Base-by-base conservation (phyloP, 1,140 invertebrate species). In the Drosophila bocki region DNA sequence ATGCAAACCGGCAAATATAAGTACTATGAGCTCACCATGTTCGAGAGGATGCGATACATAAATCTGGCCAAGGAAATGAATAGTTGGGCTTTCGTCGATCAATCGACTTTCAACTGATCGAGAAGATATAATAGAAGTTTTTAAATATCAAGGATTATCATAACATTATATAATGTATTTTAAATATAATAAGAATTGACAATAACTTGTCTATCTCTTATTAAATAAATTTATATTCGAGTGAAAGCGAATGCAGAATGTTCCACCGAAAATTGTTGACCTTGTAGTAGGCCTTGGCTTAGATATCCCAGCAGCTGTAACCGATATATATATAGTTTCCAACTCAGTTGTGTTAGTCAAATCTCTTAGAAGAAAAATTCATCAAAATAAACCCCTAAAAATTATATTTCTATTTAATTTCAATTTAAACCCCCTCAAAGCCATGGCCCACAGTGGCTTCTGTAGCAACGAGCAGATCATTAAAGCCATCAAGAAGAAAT, bases 381-480 rank as follows among this genome's bases (percentile, higher is more conserved):
- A 7, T 22, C 45, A 8, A 26, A 26, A 15, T 8, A 47, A 47
- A 47, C 7, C 26, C 26, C 26, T 0, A 29, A 29, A 29, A 29
- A 6, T 29, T 29, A 0, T 7, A 29, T 29, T 29, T 29, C 3
- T 5, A 29, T 29, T 29, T 29, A 0, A 29, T 29, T 29, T 6
- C 0, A 0, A 29, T 29, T 29, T 29, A 29, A 26, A 26, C 1
- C 22, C 22, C 12, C 7, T 13, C 1, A 3, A 1, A 9, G 13
- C 22, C 13, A 48, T 48, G 79, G 67, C 79, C 8, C 51, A 65
- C 7, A 45, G 17, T 19, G 79, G 74, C 11, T 74, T 54, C 44
- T 82, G 79, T 33, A 59, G 33, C 67, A 72, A 78, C n/a, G 44
- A 74, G n/a, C 53, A 78, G 39, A 47, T 82, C 11, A 41, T 82